phyloP scores from a whole-genome alignment of 2,797 vertebrate species.

The Cheirogaleus major region DNA sequence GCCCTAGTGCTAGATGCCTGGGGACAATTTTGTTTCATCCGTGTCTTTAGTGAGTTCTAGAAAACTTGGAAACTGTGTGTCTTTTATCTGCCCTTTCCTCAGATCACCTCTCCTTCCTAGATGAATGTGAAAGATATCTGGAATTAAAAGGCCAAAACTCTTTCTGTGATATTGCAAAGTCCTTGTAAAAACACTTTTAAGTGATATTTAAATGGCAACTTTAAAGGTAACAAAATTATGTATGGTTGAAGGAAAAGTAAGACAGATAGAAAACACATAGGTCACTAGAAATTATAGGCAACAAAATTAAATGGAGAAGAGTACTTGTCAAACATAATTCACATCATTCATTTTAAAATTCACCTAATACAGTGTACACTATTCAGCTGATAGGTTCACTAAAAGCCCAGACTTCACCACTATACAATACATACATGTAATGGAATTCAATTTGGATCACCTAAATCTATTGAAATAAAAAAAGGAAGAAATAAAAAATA shows the following conservation, averaged over 20 bases:
- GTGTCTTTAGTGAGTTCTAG: not conserved
- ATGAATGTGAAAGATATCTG: not conserved
- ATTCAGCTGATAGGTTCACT: not conserved
- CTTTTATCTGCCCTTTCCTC: not conserved
- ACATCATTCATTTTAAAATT: slow-evolving; percentile 36
- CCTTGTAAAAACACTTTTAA: not conserved
- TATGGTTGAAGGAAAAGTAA: not conserved
- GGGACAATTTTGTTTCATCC: not conserved
- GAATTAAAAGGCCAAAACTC: slow-evolving; percentile 40
- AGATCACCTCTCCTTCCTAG: not conserved
- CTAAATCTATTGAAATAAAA: not conserved
- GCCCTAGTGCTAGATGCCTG: not conserved
- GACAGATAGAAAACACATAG: not conserved
- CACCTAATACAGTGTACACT: not conserved
- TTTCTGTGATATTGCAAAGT: slow-evolving; percentile 62
- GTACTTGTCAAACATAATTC: not conserved
- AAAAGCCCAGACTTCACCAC: not conserved
- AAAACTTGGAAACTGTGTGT: not conserved
- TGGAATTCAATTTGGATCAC: not conserved
- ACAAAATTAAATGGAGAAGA: not conserved
- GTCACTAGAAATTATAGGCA: not conserved
- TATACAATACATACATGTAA: not conserved
- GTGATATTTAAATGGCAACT: slow-evolving; percentile 15
- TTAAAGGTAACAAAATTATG: slow-evolving; percentile 38
- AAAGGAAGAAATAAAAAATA: not conserved